phyloP scores from a whole-genome alignment of 30 jellyfish, hydroid and myxozoan genomes.

The Clytia hemisphaerica region DNA sequence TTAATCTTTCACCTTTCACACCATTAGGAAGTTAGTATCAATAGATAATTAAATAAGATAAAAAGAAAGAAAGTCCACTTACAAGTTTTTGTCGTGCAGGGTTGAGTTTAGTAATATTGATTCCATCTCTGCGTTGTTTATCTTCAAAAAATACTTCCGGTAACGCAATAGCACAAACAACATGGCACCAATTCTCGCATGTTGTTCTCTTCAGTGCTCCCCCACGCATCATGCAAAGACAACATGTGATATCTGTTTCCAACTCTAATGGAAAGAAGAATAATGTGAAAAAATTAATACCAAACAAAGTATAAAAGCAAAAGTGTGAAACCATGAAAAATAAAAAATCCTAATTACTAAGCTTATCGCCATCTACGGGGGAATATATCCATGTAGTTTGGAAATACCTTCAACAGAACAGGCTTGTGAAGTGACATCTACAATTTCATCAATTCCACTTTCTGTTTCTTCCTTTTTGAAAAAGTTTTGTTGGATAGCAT shows the following conservation, averaged over 20 bases:
- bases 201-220: constrained; percentile 83
- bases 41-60: neutral
- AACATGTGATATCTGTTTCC: constrained; percentile 24
- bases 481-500: no score
- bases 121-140: constrained; percentile 32
- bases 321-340: no score
- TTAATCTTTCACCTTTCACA: neutral
- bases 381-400: no score
- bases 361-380: no score
- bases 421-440: no score
- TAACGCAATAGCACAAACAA: constrained; percentile 80
- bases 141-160: constrained; percentile 55
- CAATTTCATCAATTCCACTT: no score
- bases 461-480: no score
- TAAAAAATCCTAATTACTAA: no score
- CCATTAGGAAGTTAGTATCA: neutral
- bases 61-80: constrained; percentile 13
- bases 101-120: constrained; percentile 51
- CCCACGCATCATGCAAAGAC: constrained; percentile 63
- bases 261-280: neutral
- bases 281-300: neutral
- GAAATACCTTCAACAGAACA: no score
- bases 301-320: no score
- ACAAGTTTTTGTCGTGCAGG: constrained; percentile 68
- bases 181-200: constrained; percentile 68